Conservation (phyloP, 1,140 invertebrate species). For the Elymnias hypermnestra region DNA sequence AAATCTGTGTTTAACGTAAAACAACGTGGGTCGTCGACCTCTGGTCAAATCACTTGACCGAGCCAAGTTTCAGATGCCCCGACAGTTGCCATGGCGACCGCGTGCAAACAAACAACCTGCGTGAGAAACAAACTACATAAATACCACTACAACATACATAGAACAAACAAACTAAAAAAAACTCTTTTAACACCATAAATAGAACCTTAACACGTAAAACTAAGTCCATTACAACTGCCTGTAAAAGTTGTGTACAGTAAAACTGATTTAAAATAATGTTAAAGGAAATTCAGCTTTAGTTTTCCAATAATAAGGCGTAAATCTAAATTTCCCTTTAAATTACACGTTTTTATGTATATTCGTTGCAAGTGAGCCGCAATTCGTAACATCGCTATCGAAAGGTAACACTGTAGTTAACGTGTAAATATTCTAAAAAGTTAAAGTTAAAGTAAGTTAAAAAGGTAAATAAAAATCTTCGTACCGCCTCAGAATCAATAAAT, state of each 20-base stretch:
- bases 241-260: neutral
- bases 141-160: too few species aligned
- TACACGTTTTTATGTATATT: neutral
- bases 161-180: too few species aligned
- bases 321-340: neutral
- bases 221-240: neutral
- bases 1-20: conserved; percentile 3
- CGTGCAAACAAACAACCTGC: conserved; percentile 40
- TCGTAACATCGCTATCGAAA: neutral
- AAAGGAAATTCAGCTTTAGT: conserved; percentile 2
- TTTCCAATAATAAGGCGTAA: neutral
- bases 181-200: too few species aligned
- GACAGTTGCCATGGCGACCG: conserved; percentile 51
- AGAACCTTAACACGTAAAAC: neutral
- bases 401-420: neutral
- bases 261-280: neutral
- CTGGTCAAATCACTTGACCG: conserved; percentile 27
- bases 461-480: neutral
- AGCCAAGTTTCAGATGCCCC: conserved; percentile 41
- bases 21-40: conserved; percentile 19
- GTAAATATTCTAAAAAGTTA: neutral
- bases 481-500: too few species aligned
- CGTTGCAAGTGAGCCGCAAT: neutral
- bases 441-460: neutral
- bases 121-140: neutral